phyloP scores from a whole-genome alignment of 2,797 vertebrate genomes.

The Zenarchopterus dispar region DNA sequence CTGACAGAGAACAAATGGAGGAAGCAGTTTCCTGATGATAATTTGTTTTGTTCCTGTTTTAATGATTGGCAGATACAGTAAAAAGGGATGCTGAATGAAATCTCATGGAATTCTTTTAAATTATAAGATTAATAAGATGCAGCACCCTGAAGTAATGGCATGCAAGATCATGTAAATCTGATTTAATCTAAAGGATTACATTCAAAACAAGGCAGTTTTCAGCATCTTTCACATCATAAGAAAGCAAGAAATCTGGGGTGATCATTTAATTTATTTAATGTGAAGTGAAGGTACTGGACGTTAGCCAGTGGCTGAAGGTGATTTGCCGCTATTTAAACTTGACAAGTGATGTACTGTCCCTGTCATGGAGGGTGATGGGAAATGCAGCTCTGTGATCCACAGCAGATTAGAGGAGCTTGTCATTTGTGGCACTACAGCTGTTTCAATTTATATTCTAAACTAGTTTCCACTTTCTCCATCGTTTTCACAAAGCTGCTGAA shows the following conservation, averaged over 20 bases:
- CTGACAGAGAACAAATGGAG: constrained; percentile 14
- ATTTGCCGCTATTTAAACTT: background rate
- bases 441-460: background rate
- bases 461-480: background rate
- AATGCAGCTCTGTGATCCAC: background rate
- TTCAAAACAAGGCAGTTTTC: background rate
- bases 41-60: constrained; percentile 4
- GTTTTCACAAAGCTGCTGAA: background rate
- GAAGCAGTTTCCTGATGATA: constrained; percentile 12
- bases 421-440: no score
- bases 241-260: background rate
- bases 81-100: background rate
- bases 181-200: background rate
- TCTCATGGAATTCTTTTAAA: background rate
- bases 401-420: background rate
- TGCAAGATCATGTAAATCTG: background rate
- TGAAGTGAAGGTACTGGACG: background rate
- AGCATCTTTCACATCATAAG: constrained; percentile 2
- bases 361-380: background rate
- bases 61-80: constrained; percentile 1
- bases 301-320: background rate
- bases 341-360: background rate
- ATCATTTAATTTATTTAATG: background rate
- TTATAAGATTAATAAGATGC: background rate
- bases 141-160: background rate